phyloP scores from a whole-genome alignment of 2,797 vertebrate species.

The Enteromius fasciolatus region DNA sequence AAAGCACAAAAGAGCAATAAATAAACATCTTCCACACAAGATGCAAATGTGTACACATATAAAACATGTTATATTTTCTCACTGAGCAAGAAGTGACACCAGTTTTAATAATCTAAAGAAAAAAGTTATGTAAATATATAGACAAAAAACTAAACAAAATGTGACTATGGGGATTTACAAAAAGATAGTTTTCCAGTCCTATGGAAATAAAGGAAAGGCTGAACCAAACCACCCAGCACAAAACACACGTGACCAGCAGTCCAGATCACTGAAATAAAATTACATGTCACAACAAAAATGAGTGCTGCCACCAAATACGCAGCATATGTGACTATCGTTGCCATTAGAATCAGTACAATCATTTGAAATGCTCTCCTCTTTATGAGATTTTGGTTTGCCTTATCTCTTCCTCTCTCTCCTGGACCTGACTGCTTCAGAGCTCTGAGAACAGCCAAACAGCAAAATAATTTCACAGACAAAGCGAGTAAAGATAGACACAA shows the following conservation, averaged over 20 bases:
- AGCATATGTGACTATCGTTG: slow-evolving; percentile 4
- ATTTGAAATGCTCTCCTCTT: too few species aligned
- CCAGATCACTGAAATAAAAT: neutral
- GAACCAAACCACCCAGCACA: slow-evolving; percentile 13
- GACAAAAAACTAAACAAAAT: neutral
- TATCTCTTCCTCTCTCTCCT: too few species aligned
- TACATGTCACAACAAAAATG: slow-evolving; percentile 19
- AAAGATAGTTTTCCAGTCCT: slow-evolving; percentile 8
- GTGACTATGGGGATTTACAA: neutral
- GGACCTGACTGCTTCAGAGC: too few species aligned
- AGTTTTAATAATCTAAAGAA: neutral
- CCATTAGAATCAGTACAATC: slow-evolving; percentile 24
- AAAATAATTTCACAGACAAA: too few species aligned
- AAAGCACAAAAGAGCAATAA: neutral
- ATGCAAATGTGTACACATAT: neutral
- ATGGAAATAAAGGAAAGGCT: slow-evolving; percentile 22
- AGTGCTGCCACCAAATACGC: slow-evolving; percentile 11
- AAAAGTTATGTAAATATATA: neutral
- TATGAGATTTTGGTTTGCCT: too few species aligned
- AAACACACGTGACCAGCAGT: slow-evolving; percentile 18
- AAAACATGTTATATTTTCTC: neutral
- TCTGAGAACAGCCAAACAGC: neutral
- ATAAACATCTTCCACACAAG: neutral
- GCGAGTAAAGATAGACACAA: too few species aligned
- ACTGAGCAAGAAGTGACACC: neutral